These are phyloP conservation scores for Tetragonula clypearis DNA, from an alignment of 1,140 invertebrate species.

Conservation along the genomic window DNA sequence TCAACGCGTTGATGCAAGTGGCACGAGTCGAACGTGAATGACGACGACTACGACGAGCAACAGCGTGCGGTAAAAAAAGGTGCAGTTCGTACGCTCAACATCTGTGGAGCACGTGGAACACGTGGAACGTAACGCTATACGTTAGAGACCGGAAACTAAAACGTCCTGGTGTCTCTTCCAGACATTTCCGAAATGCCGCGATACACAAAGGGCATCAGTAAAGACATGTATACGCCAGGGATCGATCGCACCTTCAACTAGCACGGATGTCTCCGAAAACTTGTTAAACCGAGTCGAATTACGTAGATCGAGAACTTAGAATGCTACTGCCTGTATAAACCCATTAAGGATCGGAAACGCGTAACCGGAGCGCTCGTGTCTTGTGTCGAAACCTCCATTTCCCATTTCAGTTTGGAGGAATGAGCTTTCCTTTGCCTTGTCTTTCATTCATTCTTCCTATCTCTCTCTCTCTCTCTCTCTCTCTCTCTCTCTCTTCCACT, in stretches of 20 bases:
- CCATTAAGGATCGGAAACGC: conserved; percentile 59
- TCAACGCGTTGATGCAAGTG: not conserved
- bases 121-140: not conserved
- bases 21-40: not conserved
- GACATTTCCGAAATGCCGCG: not conserved
- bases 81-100: conserved; percentile 6
- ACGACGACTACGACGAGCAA: no score
- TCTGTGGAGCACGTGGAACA: conserved; percentile 25
- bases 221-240: not conserved
- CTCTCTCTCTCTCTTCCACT: not conserved
- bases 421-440: not conserved
- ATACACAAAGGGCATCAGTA: no score
- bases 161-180: not conserved
- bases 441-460: not conserved
- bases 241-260: conserved; percentile 10
- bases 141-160: not conserved
- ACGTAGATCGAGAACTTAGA: conserved; percentile 22
- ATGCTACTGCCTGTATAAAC: conserved; percentile 47
- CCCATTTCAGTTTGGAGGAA: not conserved
- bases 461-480: not conserved
- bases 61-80: not conserved
- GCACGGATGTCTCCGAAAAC: conserved; percentile 13
- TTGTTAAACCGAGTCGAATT: conserved; percentile 43
- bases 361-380: conserved; percentile 25
- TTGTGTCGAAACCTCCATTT: conserved; percentile 12